Evolutionary conservation across 2,797 vertebrate species (phyloP), one percentile per base, ranked within the genome.

Genomic region (Oreonectes daqikongensis): DNA sequence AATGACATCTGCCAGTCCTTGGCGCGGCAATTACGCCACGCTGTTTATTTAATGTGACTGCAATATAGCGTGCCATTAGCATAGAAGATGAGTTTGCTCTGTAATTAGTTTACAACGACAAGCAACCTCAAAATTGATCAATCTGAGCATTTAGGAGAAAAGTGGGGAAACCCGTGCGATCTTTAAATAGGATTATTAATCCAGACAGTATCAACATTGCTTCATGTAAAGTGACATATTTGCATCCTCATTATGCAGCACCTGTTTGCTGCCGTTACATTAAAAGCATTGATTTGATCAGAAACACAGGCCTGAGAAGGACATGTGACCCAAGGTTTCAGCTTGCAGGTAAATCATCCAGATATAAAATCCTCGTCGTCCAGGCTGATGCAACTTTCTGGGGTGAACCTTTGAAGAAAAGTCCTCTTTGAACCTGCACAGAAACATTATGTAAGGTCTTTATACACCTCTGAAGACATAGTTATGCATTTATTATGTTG

Each of bases 31-130:
- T 91, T 90, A 91, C 72, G 42, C 69, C 40, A 61, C 72, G 74
- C 86, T 90, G 87, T 90, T 92, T 91, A 90, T 91, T 89, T 88
- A 87, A 80, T 86, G 80, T 86, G 88, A 91, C 87, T 88, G 85
- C 85, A 89, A 88, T 85, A 86, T 70, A 79, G 81, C 28, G 81
- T 75, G 55, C 75, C 80, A 84, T 90, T 90, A 90, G 88, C 69
- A 79, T 69, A 66, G 64, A 85, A 83, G 81, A 90, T 67, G 75
- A 88, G 90, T 86, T 85, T 80, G 75, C 81, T 81, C 81, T 76
- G 83, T 82, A 87, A 88, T 87, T 55, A 80, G 82, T 88, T 89
- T 84, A 86, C 84, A 81, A 83, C 81, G 83, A 48, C 6, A 72
- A 84, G 83, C 84, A 85, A 90, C 86, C 86, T 85, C 66, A 63